Percentiles rank a stretch among this genome's conserved stretches.
Conservation (phyloP, 2,113 vertebrate genomes). For the Megaleporinus macrocephalus region DNA sequence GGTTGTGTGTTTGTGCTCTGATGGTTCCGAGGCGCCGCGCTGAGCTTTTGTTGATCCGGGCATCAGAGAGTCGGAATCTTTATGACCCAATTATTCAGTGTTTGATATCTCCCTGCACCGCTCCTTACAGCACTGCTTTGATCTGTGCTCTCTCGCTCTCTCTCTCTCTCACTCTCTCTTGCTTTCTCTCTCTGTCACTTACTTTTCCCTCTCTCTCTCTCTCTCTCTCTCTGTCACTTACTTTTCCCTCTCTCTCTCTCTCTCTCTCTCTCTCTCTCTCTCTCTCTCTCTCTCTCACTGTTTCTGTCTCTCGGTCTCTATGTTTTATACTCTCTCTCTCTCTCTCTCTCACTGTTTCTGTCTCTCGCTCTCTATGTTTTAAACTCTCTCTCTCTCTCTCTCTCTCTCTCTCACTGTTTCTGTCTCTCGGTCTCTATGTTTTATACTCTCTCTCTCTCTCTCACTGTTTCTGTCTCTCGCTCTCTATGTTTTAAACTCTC, state of each 20-base stretch:
- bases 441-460: constrained; percentile 3
- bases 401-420: constrained; percentile 48
- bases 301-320: too few relatives aligned
- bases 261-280: neutral
- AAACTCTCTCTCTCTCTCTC: neutral
- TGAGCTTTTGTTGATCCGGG: constrained; percentile 44
- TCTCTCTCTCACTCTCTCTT: constrained; percentile 48
- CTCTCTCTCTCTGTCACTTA: constrained; percentile 13
- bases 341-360: too few relatives aligned
- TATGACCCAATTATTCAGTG: constrained; percentile 54
- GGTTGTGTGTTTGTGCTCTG: constrained; percentile 48
- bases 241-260: neutral
- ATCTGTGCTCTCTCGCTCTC: constrained; percentile 38
- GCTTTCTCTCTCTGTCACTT: constrained; percentile 10
- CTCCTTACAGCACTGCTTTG: constrained; percentile 46
- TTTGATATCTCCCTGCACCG: constrained; percentile 50
- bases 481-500: constrained; percentile 42
- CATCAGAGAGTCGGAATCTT: constrained; percentile 51
- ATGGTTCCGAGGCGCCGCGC: constrained; percentile 39
- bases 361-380: neutral
- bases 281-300: neutral
- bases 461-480: too few relatives aligned
- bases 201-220: constrained; percentile 46
- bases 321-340: too few relatives aligned
- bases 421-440: too few relatives aligned